Percentiles rank a stretch among this genome's conserved stretches.
phyloP scores from a whole-genome alignment of 2,797 vertebrate species.

The Chrosomus eos region DNA sequence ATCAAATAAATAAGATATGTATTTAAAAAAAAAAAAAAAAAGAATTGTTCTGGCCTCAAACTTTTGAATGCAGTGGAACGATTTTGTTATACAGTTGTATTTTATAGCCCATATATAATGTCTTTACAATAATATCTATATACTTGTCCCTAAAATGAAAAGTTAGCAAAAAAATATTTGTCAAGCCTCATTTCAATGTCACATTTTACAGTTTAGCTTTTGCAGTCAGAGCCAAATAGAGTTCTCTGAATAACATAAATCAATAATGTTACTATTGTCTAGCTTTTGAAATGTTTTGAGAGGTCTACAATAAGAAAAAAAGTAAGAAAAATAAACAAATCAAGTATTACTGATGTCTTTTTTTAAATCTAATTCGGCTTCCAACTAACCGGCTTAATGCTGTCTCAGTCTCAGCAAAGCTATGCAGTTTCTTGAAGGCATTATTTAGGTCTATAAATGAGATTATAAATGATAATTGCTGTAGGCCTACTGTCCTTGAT shows the following conservation, averaged over 20 bases:
- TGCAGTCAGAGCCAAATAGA: conserved; percentile 8
- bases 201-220: background rate
- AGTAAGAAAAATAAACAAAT: background rate
- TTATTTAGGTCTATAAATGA: conserved; percentile 40
- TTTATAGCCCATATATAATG: background rate
- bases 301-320: background rate
- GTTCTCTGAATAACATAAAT: conserved; percentile 1
- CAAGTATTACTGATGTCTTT: conserved; percentile 5
- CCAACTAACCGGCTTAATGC: conserved; percentile 59
- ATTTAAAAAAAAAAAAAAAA: background rate
- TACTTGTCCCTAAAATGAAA: background rate
- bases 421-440: conserved; percentile 54
- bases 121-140: background rate
- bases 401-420: conserved; percentile 53
- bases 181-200: background rate
- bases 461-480: conserved; percentile 47
- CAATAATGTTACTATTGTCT: background rate
- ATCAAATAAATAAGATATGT: background rate
- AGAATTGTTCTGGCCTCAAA: background rate
- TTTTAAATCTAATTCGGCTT: conserved; percentile 42
- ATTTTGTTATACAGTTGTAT: background rate
- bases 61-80: background rate
- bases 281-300: conserved; percentile 10
- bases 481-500: conserved; percentile 41
- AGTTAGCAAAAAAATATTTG: background rate